Evolutionary conservation across 2,888 invertebrate genomes (phyloP), one percentile per base, ranked within the genome.

Genomic region (Chironomus riparius): DNA sequence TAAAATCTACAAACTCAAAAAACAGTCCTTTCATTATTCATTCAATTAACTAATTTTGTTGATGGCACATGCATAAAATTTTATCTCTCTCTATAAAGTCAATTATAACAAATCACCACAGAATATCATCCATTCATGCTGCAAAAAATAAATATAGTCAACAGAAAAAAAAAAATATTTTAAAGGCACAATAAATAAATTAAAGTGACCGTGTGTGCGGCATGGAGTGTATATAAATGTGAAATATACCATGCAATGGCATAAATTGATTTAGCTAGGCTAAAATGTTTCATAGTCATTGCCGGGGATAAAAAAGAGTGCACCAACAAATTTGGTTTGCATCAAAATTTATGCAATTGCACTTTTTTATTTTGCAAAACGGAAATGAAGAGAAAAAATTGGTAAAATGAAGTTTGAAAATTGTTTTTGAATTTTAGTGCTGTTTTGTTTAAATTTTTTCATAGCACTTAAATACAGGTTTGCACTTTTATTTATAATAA

Each of bases 121-220:
- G 18, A 56, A 56, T 56, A 56, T 56, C 56, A 56, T 56, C 15
- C 18, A 22, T 21, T 65, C 22, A 65, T 24, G 13, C 65, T 15
- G 7, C 15, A 56, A 18, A n/a, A 18, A 56, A 56, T 56, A 28
- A 28, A 56, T n/a, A 15, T 18, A 56, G 18, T 15, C 18, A 15
- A 15, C 15, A n/a, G 15, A 56, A 18, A n/a, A 18, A 15, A 15
- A 56, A 56, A 13, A 56, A 10, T 15, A 6, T 2, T 71, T 28
- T 72, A 72, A 68, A 74, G 62, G 62, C 72, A 61, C 74, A 74
- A 38, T 74, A 74, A 74, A 74, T 74, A 74, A 74, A 74, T 74
- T 74, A 74, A 74, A 74, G 74, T 74, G 74, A 68, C 74, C 61
- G 48, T 24, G 22, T 65, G 22, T 62, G 65, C 22, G 74, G 74